Evolutionary conservation across 2,888 invertebrate genomes (phyloP).

Genomic region (Onchidella celtica): DNA sequence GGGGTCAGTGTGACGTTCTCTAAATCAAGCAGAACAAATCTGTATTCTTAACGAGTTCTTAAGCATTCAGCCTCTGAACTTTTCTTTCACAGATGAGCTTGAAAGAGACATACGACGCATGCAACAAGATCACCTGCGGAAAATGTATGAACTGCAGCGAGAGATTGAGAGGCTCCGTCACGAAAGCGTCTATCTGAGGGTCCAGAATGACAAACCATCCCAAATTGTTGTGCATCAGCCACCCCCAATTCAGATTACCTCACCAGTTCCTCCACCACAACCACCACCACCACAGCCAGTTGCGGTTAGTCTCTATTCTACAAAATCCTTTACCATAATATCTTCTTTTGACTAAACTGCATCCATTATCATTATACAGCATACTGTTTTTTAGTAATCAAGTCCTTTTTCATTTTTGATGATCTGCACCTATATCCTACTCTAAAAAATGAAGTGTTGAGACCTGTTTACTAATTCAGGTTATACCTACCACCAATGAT

Average conservation of each 20-base stretch:
- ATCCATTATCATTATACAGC: no score
- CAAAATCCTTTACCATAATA: neutral
- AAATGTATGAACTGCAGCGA: slow-evolving; percentile 72
- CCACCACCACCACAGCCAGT: neutral
- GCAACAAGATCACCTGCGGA: slow-evolving; percentile 69
- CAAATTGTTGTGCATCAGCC: slow-evolving; percentile 55
- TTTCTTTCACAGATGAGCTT: slow-evolving; percentile 72
- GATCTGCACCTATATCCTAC: no score
- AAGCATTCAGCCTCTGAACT: no score
- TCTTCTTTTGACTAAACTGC: no score
- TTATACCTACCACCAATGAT: no score
- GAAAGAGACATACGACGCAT: slow-evolving; percentile 67
- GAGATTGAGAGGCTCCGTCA: slow-evolving; percentile 70
- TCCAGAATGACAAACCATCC: slow-evolving; percentile 50
- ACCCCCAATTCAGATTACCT: slow-evolving; percentile 23
- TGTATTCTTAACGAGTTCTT: no score
- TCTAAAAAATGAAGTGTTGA: no score
- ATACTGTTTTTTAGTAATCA: no score
- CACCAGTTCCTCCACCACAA: slow-evolving; percentile 38
- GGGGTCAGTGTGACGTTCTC: no score
- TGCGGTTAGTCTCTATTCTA: slow-evolving; percentile 11
- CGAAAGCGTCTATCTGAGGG: slow-evolving; percentile 53
- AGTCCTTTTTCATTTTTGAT: no score
- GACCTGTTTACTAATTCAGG: no score
- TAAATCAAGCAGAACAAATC: no score